Percentiles rank a stretch among this genome's conserved stretches.
phyloP scores from a whole-genome alignment of 2,113 vertebrate species.

The Gambusia holbrooki region DNA sequence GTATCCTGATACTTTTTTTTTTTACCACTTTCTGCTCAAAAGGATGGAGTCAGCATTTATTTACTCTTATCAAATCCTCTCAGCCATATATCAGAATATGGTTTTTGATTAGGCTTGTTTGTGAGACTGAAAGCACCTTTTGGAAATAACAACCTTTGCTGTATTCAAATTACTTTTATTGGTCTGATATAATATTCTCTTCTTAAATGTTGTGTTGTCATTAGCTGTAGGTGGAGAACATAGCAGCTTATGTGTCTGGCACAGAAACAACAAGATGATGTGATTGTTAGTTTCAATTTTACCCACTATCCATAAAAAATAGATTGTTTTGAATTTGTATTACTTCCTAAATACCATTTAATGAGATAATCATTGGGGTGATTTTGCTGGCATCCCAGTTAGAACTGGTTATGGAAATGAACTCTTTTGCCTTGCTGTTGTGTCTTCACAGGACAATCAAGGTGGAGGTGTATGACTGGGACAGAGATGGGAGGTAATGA shows the following conservation, averaged over 20 bases:
- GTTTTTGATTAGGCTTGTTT: neutral
- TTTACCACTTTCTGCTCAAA: slow-evolving; percentile 19
- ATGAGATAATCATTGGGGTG: too few relatives aligned
- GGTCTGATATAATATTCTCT: too few relatives aligned
- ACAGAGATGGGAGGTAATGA: slow-evolving; percentile 91
- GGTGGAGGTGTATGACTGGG: slow-evolving; percentile 94
- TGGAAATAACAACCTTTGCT: neutral
- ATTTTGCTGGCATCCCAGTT: too few relatives aligned
- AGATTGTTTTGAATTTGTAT: neutral
- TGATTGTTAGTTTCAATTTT: neutral
- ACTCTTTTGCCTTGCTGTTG: slow-evolving; percentile 13
- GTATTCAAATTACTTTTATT: too few relatives aligned
- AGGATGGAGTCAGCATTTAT: slow-evolving; percentile 19
- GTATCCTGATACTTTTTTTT: slow-evolving; percentile 6
- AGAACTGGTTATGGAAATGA: neutral
- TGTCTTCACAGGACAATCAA: slow-evolving; percentile 88
- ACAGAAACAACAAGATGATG: neutral
- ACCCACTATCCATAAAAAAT: neutral
- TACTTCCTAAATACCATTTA: neutral
- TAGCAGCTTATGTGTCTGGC: neutral
- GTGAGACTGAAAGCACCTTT: neutral
- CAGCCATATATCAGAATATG: neutral
- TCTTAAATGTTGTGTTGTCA: neutral
- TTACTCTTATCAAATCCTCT: slow-evolving; percentile 32
- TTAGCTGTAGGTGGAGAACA: neutral